phyloP scores from a whole-genome alignment of 2,113 vertebrate genomes.

The Varanus komodoensis region DNA sequence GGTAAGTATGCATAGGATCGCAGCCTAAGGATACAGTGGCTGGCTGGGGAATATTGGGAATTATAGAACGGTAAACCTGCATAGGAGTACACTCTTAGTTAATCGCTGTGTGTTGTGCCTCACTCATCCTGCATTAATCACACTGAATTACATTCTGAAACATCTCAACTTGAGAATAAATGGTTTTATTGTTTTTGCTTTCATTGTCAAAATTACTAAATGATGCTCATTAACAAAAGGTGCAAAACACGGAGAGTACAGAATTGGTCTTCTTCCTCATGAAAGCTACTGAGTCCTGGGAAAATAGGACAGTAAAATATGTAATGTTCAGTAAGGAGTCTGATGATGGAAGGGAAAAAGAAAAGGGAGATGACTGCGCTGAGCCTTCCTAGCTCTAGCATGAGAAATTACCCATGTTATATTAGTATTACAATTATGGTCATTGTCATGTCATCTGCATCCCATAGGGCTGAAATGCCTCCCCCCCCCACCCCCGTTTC shows the following conservation, averaged over 20 bases:
- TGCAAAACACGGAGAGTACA: background rate
- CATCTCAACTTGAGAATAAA: constrained; percentile 6
- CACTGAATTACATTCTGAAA: background rate
- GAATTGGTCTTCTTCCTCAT: constrained; percentile 2
- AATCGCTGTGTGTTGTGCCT: background rate
- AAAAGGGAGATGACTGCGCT: background rate
- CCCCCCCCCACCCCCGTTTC: background rate
- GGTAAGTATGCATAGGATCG: too few relatives aligned
- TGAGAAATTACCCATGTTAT: background rate
- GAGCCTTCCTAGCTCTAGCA: background rate
- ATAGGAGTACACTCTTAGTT: too few relatives aligned
- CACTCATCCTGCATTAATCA: background rate
- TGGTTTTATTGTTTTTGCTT: constrained; percentile 8
- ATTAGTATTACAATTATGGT: background rate
- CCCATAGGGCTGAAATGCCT: background rate
- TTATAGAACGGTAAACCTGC: too few relatives aligned
- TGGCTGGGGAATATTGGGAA: too few relatives aligned
- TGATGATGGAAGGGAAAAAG: background rate
- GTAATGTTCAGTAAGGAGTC: background rate
- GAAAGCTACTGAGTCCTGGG: constrained; percentile 1
- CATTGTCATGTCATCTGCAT: background rate
- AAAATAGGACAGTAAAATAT: background rate
- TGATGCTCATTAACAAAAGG: background rate
- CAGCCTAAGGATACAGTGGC: too few relatives aligned
- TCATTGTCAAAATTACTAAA: background rate